Evolutionary conservation across 2,888 invertebrate genomes (phyloP).

Genomic region (Aphrophora alni): DNA sequence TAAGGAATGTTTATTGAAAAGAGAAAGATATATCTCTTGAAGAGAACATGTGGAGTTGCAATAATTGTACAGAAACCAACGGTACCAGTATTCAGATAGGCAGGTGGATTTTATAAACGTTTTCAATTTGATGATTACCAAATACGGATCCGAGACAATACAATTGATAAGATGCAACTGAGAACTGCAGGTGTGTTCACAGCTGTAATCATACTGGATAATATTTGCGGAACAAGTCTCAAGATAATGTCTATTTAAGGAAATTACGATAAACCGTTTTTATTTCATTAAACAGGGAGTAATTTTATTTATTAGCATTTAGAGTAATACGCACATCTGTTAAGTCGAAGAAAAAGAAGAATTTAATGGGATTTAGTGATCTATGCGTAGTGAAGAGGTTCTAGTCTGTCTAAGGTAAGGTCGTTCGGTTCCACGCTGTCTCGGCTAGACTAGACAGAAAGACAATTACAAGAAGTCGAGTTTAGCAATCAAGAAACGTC

Average conservation of each 20-base stretch:
- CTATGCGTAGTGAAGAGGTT: background rate
- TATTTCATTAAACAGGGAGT: background rate
- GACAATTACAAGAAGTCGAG: background rate
- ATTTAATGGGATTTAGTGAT: background rate
- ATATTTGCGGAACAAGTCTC: background rate
- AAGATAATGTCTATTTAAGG: background rate
- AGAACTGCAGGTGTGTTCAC: background rate
- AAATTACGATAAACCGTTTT: background rate
- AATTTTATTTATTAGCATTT: background rate
- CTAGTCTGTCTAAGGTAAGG: conserved; percentile 10
- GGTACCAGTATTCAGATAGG: background rate
- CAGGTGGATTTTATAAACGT: background rate
- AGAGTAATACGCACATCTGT: background rate
- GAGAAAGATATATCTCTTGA: too few species aligned
- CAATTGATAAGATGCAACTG: background rate
- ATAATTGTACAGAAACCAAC: too few species aligned
- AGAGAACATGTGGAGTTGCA: too few species aligned
- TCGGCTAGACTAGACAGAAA: background rate
- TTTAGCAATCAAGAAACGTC: conserved; percentile 6
- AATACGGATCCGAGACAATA: background rate
- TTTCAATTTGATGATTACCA: background rate
- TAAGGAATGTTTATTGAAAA: too few species aligned
- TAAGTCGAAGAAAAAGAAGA: background rate
- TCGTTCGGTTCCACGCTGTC: conserved; percentile 35
- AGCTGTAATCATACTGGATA: background rate